Conservation (phyloP, 2,888 invertebrate species). For the Autographa gamma region DNA sequence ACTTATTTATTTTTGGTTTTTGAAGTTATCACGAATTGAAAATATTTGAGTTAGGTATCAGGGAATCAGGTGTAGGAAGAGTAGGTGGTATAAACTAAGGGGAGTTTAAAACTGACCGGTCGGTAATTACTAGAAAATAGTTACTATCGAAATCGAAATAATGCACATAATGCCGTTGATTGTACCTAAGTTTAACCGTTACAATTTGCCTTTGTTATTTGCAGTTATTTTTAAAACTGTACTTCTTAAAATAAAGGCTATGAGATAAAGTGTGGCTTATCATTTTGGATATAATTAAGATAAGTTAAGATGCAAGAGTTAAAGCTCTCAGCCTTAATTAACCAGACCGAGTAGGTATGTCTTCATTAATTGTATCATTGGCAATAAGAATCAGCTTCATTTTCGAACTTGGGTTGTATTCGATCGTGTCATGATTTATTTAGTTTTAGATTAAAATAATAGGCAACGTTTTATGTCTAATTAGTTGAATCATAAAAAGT, state of each 20-base stretch:
- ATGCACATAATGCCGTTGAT: not conserved
- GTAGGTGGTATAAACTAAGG: not conserved
- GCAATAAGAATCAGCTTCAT: not conserved
- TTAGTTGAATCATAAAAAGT: no score
- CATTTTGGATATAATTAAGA: slow-evolving; percentile 2
- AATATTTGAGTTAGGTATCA: not conserved
- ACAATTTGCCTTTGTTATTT: not conserved
- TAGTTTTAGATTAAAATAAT: no score
- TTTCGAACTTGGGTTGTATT: no score
- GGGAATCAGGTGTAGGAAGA: not conserved
- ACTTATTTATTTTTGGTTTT: no score
- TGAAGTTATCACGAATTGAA: not conserved
- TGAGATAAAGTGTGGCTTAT: not conserved
- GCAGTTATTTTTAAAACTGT: not conserved
- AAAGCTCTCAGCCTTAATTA: not conserved
- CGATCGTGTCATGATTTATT: no score
- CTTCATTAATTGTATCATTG: not conserved
- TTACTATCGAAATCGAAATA: not conserved
- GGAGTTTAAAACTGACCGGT: not conserved
- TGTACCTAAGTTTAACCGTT: not conserved
- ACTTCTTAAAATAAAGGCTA: not conserved
- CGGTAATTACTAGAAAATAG: not conserved
- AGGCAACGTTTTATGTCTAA: no score
- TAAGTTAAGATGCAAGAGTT: not conserved
- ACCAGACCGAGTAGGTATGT: not conserved